Evolutionary conservation across 2,113 vertebrate species (phyloP).

Genomic region (Gobius niger): DNA sequence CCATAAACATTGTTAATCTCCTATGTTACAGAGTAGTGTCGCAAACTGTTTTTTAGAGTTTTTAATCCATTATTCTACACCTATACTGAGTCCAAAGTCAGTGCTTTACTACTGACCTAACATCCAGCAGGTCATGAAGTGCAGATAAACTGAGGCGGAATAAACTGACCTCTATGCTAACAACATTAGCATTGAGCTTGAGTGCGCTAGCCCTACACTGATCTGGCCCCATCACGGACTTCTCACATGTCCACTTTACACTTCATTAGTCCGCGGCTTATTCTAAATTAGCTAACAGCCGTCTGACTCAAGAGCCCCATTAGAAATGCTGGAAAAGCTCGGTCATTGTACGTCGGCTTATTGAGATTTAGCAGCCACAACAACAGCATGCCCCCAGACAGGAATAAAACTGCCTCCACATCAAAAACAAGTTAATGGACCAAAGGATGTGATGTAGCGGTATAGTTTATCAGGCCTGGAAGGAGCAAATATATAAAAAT

Average conservation of each 20-base stretch:
- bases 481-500: slow-evolving; percentile 1
- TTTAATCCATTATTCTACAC: no score
- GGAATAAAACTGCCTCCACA: slow-evolving; percentile 1
- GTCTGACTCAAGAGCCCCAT: slow-evolving; percentile 64
- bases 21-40: no score
- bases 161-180: slow-evolving; percentile 71
- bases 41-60: no score
- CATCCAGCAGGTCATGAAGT: slow-evolving; percentile 46
- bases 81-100: no score
- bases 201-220: slow-evolving; percentile 32
- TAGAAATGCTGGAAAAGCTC: slow-evolving; percentile 43
- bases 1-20: no score
- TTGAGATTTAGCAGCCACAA: slow-evolving; percentile 44
- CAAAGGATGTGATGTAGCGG: background rate
- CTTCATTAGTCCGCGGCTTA: slow-evolving; percentile 68
- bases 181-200: slow-evolving; percentile 71
- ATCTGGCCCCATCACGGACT: slow-evolving; percentile 23
- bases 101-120: slow-evolving; percentile 43
- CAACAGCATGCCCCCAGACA: slow-evolving; percentile 19
- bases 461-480: background rate
- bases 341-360: slow-evolving; percentile 28
- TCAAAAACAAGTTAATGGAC: slow-evolving; percentile 7
- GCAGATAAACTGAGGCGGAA: slow-evolving; percentile 54
- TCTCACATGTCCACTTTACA: slow-evolving; percentile 64
- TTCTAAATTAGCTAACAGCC: slow-evolving; percentile 63